Evolutionary conservation across 1,140 invertebrate species (phyloP).

Genomic region (Apis laboriosa): DNA sequence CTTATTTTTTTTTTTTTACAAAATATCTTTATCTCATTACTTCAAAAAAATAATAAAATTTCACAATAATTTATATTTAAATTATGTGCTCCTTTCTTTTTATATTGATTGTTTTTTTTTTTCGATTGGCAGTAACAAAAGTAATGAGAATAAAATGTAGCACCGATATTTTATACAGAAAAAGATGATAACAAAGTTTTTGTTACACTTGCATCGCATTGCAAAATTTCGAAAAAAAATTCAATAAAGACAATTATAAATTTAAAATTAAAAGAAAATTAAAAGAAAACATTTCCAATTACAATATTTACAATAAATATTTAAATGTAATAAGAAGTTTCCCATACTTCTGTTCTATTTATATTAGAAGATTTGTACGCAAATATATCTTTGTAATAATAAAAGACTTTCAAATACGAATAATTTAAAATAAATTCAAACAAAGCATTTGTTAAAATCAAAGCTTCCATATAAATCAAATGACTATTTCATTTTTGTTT

Average conservation of each 20-base stretch:
- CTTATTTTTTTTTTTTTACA: slow-evolving; percentile 46
- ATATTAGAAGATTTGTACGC: slow-evolving; percentile 10
- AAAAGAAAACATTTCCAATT: slow-evolving; percentile 15
- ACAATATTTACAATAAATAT: slow-evolving; percentile 43
- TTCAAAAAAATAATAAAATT: slow-evolving; percentile 49
- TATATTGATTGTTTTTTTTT: slow-evolving; percentile 35
- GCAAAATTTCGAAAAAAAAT: slow-evolving; percentile 6
- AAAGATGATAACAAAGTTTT: slow-evolving; percentile 48
- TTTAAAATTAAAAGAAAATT: slow-evolving; percentile 9
- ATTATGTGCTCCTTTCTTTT: slow-evolving; percentile 48
- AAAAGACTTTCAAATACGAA: slow-evolving; percentile 11
- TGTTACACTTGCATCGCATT: slow-evolving; percentile 45
- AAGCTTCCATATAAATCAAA: slow-evolving; percentile 7
- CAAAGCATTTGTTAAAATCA: not conserved
- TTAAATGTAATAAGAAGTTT: slow-evolving; percentile 13
- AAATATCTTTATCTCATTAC: slow-evolving; percentile 52
- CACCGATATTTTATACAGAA: slow-evolving; percentile 56
- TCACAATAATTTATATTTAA: slow-evolving; percentile 43
- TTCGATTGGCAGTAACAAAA: slow-evolving; percentile 65
- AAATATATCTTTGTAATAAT: slow-evolving; percentile 5
- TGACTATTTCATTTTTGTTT: not conserved
- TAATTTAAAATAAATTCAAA: slow-evolving; percentile 21
- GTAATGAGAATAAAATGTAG: slow-evolving; percentile 53
- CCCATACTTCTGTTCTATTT: not conserved
- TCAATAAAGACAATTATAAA: slow-evolving; percentile 10